phyloP scores from a whole-genome alignment of 2,113 vertebrate species.

The Anhinga anhinga region DNA sequence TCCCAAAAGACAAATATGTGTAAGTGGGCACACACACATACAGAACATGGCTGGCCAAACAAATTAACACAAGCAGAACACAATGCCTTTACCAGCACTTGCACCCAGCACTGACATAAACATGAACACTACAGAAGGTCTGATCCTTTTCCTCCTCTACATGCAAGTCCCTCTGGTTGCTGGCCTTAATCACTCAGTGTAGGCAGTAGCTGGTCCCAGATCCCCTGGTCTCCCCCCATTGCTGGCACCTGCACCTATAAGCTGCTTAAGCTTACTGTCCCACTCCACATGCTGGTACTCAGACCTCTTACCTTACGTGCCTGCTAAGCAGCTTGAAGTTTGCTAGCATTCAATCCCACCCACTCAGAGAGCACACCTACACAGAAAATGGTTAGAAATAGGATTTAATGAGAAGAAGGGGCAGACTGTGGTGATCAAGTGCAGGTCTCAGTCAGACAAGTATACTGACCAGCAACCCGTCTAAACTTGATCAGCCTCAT shows the following conservation, averaged over 20 bases:
- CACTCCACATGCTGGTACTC: neutral
- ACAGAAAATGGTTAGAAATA: neutral
- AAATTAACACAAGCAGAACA: neutral
- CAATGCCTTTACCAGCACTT: neutral
- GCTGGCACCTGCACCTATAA: neutral
- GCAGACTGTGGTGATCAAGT: neutral
- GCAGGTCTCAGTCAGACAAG: neutral
- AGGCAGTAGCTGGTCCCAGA: neutral
- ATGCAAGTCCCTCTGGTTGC: neutral
- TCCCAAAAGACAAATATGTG: neutral
- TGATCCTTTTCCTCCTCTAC: neutral
- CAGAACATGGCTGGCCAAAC: neutral
- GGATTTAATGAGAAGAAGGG: neutral
- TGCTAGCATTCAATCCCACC: neutral
- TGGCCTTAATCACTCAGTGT: neutral
- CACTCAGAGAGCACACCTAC: neutral
- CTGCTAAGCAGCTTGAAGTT: neutral
- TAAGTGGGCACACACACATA: rapidly evolving
- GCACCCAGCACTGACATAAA: neutral
- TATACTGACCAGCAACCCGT: neutral
- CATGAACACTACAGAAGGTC: neutral
- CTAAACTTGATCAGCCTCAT: neutral
- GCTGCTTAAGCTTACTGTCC: neutral
- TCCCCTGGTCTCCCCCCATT: neutral
- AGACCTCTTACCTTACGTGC: neutral